Percentiles rank a stretch among this genome's conserved stretches.
These are phyloP conservation scores for Gasterosteus nipponicus DNA, from an alignment of 2,113 vertebrate genomes.

Conservation along the genomic window DNA sequence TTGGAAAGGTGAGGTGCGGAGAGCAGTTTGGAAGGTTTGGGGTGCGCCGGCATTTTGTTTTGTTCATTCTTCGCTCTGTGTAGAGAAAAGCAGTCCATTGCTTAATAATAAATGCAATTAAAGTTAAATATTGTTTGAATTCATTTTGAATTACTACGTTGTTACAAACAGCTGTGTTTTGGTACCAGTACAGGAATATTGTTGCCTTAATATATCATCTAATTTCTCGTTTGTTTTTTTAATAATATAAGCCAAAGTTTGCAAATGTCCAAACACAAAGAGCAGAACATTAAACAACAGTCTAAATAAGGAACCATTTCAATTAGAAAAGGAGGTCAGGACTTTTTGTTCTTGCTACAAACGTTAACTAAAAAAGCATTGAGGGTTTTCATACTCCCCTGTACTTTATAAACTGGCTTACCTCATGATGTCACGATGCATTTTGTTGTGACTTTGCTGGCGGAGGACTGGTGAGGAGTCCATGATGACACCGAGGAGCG, in stretches of 20 bases:
- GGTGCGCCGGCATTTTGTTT: conserved; percentile 49
- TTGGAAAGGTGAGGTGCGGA: conserved; percentile 25
- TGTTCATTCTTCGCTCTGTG: conserved; percentile 67
- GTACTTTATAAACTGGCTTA: conserved; percentile 28
- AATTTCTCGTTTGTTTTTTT: neutral
- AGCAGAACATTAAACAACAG: neutral
- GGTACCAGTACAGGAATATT: neutral
- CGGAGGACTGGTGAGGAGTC: conserved; percentile 65
- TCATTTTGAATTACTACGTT: neutral
- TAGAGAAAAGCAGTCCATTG: conserved; percentile 11
- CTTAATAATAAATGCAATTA: neutral
- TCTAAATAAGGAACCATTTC: neutral
- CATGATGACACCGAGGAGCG: conserved; percentile 56
- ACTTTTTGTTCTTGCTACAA: neutral
- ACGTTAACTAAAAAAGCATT: neutral
- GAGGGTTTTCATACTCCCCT: neutral
- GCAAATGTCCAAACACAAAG: neutral
- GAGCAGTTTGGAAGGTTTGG: conserved; percentile 44
- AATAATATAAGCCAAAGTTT: neutral
- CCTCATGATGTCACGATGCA: conserved; percentile 59
- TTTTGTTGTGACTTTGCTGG: conserved; percentile 72
- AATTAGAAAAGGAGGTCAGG: neutral
- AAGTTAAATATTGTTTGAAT: neutral
- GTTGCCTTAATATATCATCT: neutral
- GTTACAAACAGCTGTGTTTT: neutral